Percentiles rank a stretch among this genome's conserved stretches.
Evolutionary conservation across 2,113 vertebrate genomes (phyloP).

Genomic region (Scatophagus argus): DNA sequence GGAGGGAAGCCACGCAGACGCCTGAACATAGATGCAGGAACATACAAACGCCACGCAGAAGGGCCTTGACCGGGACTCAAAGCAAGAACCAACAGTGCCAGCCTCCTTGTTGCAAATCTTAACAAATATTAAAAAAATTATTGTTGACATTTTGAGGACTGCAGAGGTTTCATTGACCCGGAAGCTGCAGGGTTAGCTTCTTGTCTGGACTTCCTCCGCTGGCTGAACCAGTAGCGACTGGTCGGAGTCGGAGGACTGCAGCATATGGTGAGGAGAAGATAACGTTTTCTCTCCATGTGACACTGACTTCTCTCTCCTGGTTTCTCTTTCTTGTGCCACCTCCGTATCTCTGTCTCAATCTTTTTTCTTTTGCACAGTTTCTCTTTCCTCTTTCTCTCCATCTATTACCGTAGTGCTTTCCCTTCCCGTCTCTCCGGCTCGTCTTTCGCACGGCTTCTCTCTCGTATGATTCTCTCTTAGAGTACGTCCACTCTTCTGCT

Average conservation of each 20-base stretch:
- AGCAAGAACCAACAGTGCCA: too few relatives aligned
- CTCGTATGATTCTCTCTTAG: conserved; percentile 3
- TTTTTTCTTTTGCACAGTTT: not conserved
- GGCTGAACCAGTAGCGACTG: not conserved
- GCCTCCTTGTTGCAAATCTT: not conserved
- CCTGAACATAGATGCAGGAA: too few relatives aligned
- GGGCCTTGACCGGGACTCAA: too few relatives aligned
- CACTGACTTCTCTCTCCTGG: not conserved
- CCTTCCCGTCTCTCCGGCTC: not conserved
- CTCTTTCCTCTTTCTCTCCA: not conserved
- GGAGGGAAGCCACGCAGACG: too few relatives aligned
- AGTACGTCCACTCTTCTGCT: not conserved
- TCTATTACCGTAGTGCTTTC: not conserved
- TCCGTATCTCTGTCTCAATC: not conserved
- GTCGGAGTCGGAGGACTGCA: not conserved
- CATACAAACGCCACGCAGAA: too few relatives aligned
- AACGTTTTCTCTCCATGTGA: not conserved
- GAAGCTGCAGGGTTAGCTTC: not conserved
- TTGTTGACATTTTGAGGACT: not conserved
- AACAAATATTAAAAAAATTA: too few relatives aligned
- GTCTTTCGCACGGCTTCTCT: not conserved
- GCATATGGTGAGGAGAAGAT: conserved; percentile 17
- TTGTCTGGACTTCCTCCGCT: not conserved
- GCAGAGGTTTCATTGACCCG: not conserved
- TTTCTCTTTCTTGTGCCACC: not conserved